Conservation (phyloP, 2,797 vertebrate species). For the Linurgus olivaceus region DNA sequence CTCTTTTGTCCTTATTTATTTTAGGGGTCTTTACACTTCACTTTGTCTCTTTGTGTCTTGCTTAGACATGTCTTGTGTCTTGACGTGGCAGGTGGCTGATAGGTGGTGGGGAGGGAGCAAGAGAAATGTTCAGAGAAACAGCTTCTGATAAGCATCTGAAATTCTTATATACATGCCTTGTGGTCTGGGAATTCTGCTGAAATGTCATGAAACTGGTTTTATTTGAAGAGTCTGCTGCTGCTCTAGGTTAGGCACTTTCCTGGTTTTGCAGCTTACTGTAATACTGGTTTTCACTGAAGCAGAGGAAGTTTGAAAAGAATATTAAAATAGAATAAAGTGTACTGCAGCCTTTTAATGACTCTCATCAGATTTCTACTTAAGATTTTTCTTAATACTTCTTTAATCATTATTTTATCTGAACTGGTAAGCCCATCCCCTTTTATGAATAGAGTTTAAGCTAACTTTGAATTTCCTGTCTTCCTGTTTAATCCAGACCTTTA, state of each 20-base stretch:
- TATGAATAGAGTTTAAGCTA: slow-evolving; percentile 56
- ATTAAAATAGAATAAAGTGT: slow-evolving; percentile 10
- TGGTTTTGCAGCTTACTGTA: background rate
- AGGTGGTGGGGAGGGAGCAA: background rate
- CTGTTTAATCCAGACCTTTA: slow-evolving; percentile 68
- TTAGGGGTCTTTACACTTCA: background rate
- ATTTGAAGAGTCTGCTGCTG: background rate
- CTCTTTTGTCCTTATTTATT: background rate
- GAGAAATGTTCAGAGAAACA: background rate
- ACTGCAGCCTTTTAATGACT: background rate
- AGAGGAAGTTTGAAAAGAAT: background rate
- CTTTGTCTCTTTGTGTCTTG: background rate
- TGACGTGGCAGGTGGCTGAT: background rate
- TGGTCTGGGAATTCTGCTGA: slow-evolving; percentile 9
- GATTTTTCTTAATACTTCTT: background rate
- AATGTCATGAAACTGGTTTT: background rate
- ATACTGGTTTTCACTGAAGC: background rate
- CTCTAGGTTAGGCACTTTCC: background rate
- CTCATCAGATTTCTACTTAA: background rate
- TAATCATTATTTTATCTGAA: slow-evolving; percentile 33
- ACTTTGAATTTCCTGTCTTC: slow-evolving; percentile 69
- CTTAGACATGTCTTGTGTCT: background rate
- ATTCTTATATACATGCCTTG: background rate
- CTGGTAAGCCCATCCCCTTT: slow-evolving; percentile 36
- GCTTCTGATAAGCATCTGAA: background rate